Percentiles rank a stretch among this genome's conserved stretches.
Conservation (phyloP, 2,888 invertebrate genomes). For the Meganola albula region DNA sequence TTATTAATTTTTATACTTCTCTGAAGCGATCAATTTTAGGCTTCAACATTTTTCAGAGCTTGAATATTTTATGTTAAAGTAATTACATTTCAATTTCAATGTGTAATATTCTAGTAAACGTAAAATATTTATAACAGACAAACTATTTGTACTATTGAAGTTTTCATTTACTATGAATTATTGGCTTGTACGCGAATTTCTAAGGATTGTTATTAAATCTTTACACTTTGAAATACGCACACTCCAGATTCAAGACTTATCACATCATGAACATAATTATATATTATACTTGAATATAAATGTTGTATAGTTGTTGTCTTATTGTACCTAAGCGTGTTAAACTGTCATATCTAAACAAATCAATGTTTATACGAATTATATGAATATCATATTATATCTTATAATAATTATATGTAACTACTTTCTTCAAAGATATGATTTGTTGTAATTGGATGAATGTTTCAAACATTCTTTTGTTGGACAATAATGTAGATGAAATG, state of each 20-base stretch:
- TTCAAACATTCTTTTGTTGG: slow-evolving; percentile 57
- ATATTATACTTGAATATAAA: slow-evolving; percentile 38
- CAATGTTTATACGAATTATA: slow-evolving; percentile 17
- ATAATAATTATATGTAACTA: slow-evolving; percentile 6
- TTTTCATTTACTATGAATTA: too few relatives aligned
- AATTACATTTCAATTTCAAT: too few relatives aligned
- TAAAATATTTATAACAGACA: too few relatives aligned
- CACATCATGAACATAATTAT: slow-evolving; percentile 53
- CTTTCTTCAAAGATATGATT: slow-evolving; percentile 22
- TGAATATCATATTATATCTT: too few relatives aligned
- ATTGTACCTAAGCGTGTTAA: slow-evolving; percentile 29
- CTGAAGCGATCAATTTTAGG: too few relatives aligned
- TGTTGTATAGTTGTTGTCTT: slow-evolving; percentile 63
- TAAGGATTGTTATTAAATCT: too few relatives aligned
- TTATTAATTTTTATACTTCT: too few relatives aligned
- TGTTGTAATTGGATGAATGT: slow-evolving; percentile 44
- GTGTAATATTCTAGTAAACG: too few relatives aligned
- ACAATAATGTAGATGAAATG: slow-evolving; percentile 69
- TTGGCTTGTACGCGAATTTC: slow-evolving; percentile 30
- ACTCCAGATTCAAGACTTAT: slow-evolving; percentile 70
- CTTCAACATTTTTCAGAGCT: too few relatives aligned
- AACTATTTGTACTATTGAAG: too few relatives aligned
- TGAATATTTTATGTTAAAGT: too few relatives aligned
- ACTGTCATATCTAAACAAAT: slow-evolving; percentile 25
- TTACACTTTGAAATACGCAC: slow-evolving; percentile 49